Evolutionary conservation across 1,140 invertebrate genomes (phyloP).

Genomic region (Asbolus verrucosus): DNA sequence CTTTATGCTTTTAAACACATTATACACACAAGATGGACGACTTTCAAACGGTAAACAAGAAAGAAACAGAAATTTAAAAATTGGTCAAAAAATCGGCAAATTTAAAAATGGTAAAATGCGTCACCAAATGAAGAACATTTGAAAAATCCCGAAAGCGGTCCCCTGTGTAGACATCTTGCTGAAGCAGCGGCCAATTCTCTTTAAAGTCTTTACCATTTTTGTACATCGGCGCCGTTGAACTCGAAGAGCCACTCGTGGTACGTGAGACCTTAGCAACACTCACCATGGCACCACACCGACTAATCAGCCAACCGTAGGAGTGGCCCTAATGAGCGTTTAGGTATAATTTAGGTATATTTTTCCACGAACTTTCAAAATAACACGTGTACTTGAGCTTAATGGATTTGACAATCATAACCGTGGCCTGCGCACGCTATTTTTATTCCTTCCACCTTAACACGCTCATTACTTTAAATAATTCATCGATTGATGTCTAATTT

Average conservation of each 20-base stretch:
- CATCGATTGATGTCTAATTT: slow-evolving; percentile 17
- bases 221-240: slow-evolving; percentile 9
- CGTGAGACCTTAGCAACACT: not conserved
- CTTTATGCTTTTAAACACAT: too few species aligned
- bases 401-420: not conserved
- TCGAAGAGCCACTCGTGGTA: not conserved
- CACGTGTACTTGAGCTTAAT: slow-evolving; percentile 16
- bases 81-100: too few species aligned
- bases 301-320: too few species aligned
- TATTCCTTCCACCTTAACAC: not conserved
- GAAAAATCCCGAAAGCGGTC: too few species aligned
- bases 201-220: not conserved
- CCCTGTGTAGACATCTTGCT: too few species aligned
- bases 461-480: slow-evolving; percentile 29
- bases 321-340: not conserved
- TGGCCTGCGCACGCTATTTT: not conserved
- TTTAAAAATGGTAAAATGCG: too few species aligned
- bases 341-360: not conserved
- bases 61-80: too few species aligned
- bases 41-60: too few species aligned
- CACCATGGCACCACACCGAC: slow-evolving; percentile 8
- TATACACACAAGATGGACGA: too few species aligned
- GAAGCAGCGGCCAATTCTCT: not conserved
- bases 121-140: too few species aligned
- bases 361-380: not conserved